These are phyloP conservation scores for Macrocentrus cingulum DNA, from an alignment of 1,140 invertebrate species.

Conservation along the genomic window DNA sequence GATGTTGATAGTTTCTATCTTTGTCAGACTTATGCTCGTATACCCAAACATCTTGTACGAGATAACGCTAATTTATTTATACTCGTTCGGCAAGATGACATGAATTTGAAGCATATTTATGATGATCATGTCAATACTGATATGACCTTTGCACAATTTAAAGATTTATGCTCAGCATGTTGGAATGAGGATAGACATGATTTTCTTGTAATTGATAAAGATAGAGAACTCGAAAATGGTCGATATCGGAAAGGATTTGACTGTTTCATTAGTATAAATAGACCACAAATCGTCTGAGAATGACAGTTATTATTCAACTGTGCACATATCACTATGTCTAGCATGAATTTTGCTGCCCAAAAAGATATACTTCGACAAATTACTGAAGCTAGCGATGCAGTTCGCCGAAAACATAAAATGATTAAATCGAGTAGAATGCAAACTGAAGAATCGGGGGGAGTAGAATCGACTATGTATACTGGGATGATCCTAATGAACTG, in stretches of 20 bases:
- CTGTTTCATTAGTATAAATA: slow-evolving; percentile 6
- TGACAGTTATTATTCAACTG: too few species aligned
- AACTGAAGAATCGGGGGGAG: neutral
- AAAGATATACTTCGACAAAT: slow-evolving; percentile 20
- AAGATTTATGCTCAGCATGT: too few species aligned
- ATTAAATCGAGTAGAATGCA: slow-evolving; percentile 19
- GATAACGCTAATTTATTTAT: neutral
- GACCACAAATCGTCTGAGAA: neutral
- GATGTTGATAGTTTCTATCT: slow-evolving; percentile 10
- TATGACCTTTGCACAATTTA: too few species aligned
- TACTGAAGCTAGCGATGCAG: slow-evolving; percentile 26
- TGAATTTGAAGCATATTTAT: slow-evolving; percentile 1
- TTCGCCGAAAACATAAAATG: slow-evolving; percentile 26
- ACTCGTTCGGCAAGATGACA: too few species aligned
- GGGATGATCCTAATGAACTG: slow-evolving; percentile 4
- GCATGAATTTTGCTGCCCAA: neutral
- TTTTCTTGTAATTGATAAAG: neutral
- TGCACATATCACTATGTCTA: too few species aligned
- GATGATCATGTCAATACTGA: neutral
- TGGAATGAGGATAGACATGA: too few species aligned
- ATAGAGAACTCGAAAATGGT: neutral
- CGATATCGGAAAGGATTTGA: neutral
- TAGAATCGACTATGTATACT: slow-evolving; percentile 8
- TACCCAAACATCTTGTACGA: neutral
- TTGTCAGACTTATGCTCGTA: slow-evolving; percentile 6